Base-by-base conservation (phyloP, 1,140 invertebrate species). In the Ostrea edulis region DNA sequence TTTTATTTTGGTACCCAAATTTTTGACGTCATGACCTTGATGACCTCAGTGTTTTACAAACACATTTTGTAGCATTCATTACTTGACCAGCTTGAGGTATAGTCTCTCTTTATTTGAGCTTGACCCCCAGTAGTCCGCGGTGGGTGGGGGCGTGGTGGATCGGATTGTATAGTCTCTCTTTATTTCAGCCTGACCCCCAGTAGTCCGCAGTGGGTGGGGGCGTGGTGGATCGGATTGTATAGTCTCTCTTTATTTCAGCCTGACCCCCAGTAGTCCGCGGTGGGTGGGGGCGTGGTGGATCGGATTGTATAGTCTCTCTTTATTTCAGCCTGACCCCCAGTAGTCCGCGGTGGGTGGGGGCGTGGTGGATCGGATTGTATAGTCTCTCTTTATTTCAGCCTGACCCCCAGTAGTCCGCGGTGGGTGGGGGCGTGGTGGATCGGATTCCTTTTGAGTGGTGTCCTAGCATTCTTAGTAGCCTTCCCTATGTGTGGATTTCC, bases 221-320 rank as follows among this genome's bases (percentile, higher is more conserved):
- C 94, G 0, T 95, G 95, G 95, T 95, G 97, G 97, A 35, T 97
- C 96, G 97, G 96, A 20, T 95, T 95, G n/a, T n/a, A n/a, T n/a
- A 62, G 17, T 62, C 68, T 77, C 29, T 77, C 20, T 68, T 14
- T 86, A 83, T 90, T 91, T 55, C 89, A 93, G 92, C 58, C 65
- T 95, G 29, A 91, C 89, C 25, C 84, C 90, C 0, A 91, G 93
- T 22, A 94, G 94, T 90, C 95, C 95, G 0, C 90, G 94, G n/a
- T 96, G 94, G 95, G 93, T 95, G 4, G 95, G 95, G 84, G 95
- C 94, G 0, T 95, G 95, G 95, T 95, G 97, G 97, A 35, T 97
- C 96, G 97, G 96, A 20, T 95, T 95, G n/a, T n/a, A n/a, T n/a
- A n/a, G n/a, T n/a, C n/a, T n/a, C n/a, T n/a, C n/a, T n/a, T n/a